Evolutionary conservation across 2,113 vertebrate genomes (phyloP).

Genomic region (Proteles cristata): DNA sequence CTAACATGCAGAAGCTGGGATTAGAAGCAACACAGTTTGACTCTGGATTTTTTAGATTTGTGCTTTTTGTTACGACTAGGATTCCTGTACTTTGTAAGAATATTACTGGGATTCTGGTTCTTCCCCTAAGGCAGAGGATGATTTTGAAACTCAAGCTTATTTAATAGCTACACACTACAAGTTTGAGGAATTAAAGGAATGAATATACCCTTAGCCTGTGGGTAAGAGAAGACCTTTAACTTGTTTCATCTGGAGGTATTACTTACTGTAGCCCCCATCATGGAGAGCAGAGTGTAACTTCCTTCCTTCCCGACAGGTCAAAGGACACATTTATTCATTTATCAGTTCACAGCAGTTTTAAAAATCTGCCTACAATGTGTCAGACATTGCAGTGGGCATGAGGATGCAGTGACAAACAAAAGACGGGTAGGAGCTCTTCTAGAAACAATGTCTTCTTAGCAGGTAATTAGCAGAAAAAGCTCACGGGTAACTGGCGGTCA

Average conservation of each 20-base stretch:
- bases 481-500: background rate
- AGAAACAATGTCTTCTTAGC: background rate
- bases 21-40: background rate
- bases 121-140: background rate
- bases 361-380: background rate
- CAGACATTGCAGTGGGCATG: background rate
- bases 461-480: background rate
- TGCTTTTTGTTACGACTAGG: background rate
- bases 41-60: background rate
- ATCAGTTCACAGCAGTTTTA: background rate
- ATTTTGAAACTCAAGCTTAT: conserved; percentile 38
- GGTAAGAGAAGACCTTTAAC: background rate
- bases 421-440: background rate
- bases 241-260: background rate
- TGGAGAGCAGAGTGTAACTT: background rate
- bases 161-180: background rate
- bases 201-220: background rate
- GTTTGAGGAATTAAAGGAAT: background rate
- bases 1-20: background rate
- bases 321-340: background rate
- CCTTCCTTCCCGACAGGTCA: background rate
- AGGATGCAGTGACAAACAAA: background rate
- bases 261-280: background rate
- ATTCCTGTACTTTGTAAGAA: background rate
- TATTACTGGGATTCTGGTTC: background rate